Percentiles rank a stretch among this genome's conserved stretches.
phyloP scores from a whole-genome alignment of 2,797 vertebrate species.

The Falco rusticolus region DNA sequence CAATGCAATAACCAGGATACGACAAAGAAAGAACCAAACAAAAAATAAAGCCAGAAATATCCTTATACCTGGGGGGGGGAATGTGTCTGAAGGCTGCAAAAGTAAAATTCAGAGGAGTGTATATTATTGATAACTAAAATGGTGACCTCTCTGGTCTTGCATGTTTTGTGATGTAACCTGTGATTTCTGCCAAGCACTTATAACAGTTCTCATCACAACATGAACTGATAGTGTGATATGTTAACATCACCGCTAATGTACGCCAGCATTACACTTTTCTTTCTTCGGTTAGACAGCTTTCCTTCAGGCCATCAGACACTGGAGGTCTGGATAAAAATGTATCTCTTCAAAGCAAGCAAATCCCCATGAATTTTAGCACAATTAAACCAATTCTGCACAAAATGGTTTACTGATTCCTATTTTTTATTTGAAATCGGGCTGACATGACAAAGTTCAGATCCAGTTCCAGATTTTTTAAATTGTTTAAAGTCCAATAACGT shows the following conservation, averaged over 20 bases:
- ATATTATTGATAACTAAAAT: constrained; percentile 53
- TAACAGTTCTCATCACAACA: constrained; percentile 64
- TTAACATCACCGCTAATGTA: constrained; percentile 54
- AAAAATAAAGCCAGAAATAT: not conserved
- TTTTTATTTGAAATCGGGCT: not conserved
- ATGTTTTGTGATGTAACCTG: constrained; percentile 56
- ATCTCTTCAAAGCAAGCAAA: constrained; percentile 21
- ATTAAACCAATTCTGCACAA: not conserved
- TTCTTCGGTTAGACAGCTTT: constrained; percentile 50
- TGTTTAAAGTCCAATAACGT: not conserved
- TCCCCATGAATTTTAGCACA: not conserved
- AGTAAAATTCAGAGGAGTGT: constrained; percentile 29
- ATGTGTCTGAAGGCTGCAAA: not conserved
- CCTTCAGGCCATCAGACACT: constrained; percentile 56
- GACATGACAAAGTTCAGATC: not conserved
- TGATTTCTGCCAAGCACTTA: constrained; percentile 64
- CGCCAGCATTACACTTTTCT: constrained; percentile 59
- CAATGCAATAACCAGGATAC: not conserved
- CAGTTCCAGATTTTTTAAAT: constrained; percentile 8
- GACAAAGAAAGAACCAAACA: not conserved
- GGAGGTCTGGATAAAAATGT: constrained; percentile 39
- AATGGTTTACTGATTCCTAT: not conserved
- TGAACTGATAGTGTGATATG: constrained; percentile 68
- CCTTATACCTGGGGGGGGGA: not conserved
- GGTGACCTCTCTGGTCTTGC: constrained; percentile 40